Conservation (phyloP, 2,797 vertebrate genomes). For the Sciurus carolinensis region DNA sequence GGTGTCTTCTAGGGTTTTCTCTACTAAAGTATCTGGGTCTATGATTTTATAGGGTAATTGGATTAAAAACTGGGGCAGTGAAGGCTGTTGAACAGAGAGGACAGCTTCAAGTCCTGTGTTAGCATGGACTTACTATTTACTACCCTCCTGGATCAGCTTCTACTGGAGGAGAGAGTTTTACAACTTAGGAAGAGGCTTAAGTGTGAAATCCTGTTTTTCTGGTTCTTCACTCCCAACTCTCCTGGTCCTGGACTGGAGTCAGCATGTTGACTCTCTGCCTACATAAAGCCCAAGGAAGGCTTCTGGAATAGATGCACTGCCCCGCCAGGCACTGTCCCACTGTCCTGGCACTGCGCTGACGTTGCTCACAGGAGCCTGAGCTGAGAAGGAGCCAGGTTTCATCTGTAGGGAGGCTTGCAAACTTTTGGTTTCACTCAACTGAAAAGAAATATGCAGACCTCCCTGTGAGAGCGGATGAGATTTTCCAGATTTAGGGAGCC, state of each 20-base stretch:
- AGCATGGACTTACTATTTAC: not conserved
- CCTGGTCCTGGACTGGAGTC: not conserved
- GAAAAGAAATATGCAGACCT: slow-evolving; percentile 25
- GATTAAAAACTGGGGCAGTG: not conserved
- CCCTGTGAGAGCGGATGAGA: fast-evolving
- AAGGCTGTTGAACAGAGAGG: not conserved
- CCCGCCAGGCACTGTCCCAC: too few relatives aligned
- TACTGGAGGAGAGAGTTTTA: not conserved
- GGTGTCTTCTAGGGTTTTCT: not conserved
- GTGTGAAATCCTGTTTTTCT: not conserved
- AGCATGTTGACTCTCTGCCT: not conserved
- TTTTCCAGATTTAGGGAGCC: not conserved
- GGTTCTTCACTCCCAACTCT: not conserved
- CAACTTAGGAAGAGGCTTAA: not conserved
- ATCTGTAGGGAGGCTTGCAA: not conserved
- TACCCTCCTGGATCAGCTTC: not conserved
- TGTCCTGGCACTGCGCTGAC: not conserved
- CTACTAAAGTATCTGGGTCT: not conserved
- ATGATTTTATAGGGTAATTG: not conserved
- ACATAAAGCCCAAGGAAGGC: not conserved
- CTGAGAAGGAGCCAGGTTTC: not conserved
- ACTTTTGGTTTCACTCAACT: not conserved
- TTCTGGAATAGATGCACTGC: not conserved
- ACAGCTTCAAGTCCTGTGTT: not conserved
- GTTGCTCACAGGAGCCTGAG: not conserved